These are phyloP conservation scores for Enteromius treurensis DNA, from an alignment of 2,797 vertebrate species.

Conservation along the genomic window DNA sequence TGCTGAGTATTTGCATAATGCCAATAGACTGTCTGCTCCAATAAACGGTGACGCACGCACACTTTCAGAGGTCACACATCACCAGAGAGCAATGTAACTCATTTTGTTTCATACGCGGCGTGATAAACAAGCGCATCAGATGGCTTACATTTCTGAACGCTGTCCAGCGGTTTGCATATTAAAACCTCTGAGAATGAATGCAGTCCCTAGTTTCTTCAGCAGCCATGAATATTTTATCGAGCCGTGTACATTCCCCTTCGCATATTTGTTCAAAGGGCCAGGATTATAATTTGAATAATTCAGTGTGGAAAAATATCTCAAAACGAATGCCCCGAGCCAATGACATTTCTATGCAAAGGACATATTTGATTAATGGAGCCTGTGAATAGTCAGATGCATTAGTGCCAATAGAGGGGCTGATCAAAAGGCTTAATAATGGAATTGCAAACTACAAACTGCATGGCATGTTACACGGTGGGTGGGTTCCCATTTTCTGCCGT, in stretches of 20 bases:
- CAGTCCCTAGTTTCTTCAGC: conserved; percentile 34
- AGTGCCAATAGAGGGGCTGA: conserved; percentile 29
- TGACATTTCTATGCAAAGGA: conserved; percentile 53
- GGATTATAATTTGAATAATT: conserved; percentile 60
- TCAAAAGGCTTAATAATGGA: conserved; percentile 30
- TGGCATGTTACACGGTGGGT: conserved; percentile 11
- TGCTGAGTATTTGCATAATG: conserved; percentile 39
- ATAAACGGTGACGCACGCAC: conserved; percentile 1
- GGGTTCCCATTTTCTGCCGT: conserved; percentile 8
- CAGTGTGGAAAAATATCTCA: conserved; percentile 55
- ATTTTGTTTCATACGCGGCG: conserved; percentile 40
- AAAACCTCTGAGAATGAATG: conserved; percentile 44
- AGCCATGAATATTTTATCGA: conserved; percentile 54
- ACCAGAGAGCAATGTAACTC: conserved; percentile 33
- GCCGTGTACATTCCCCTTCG: conserved; percentile 37
- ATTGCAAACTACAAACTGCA: conserved; percentile 31
- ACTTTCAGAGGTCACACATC: conserved; percentile 44
- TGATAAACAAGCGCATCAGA: conserved; percentile 52
- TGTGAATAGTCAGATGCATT: conserved; percentile 47
- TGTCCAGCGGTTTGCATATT: conserved; percentile 50
- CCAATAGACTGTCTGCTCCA: conserved; percentile 31
- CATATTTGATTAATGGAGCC: conserved; percentile 56
- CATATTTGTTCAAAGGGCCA: conserved; percentile 56
- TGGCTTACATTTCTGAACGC: conserved; percentile 41
- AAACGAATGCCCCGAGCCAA: conserved; percentile 54